Evolutionary conservation across 2,888 invertebrate genomes (phyloP).

Genomic region (Carabus problematicus): DNA sequence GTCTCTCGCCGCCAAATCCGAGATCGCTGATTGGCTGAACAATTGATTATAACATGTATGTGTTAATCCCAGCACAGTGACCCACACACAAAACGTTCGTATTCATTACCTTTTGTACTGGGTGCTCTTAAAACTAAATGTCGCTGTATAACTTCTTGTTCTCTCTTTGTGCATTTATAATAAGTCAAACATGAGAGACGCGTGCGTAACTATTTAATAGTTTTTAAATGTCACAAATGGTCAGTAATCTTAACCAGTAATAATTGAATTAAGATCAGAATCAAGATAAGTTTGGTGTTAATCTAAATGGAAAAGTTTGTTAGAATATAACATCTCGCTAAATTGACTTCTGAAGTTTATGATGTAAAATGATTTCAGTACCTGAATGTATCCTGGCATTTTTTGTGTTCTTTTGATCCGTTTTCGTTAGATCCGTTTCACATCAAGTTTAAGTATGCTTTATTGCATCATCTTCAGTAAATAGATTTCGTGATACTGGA

Average conservation of each 20-base stretch:
- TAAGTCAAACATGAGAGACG: background rate
- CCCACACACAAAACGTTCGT: constrained; percentile 6
- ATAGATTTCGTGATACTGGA: background rate
- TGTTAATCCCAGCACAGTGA: constrained; percentile 6
- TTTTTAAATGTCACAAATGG: constrained; percentile 17
- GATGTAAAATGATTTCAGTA: background rate
- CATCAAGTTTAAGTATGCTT: constrained; percentile 9
- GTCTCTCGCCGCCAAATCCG: background rate
- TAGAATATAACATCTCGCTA: no score
- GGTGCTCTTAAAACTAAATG: constrained; percentile 16
- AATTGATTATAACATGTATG: constrained; percentile 16
- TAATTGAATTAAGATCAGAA: no score
- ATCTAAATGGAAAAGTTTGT: no score
- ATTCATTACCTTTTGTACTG: constrained; percentile 20
- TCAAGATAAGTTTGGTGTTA: no score
- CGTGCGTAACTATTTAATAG: constrained; percentile 10
- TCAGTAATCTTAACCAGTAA: no score
- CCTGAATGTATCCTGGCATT: no score
- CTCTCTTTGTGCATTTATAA: constrained; percentile 13
- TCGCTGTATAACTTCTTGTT: constrained; percentile 13
- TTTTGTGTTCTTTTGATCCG: constrained; percentile 1
- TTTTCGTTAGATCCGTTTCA: constrained; percentile 10
- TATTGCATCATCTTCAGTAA: background rate
- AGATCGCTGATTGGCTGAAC: constrained; percentile 11
- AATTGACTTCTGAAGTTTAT: background rate